phyloP scores from a whole-genome alignment of 37 sponge, comb jelly and placozoan genomes.

The Geodia barretti region DNA sequence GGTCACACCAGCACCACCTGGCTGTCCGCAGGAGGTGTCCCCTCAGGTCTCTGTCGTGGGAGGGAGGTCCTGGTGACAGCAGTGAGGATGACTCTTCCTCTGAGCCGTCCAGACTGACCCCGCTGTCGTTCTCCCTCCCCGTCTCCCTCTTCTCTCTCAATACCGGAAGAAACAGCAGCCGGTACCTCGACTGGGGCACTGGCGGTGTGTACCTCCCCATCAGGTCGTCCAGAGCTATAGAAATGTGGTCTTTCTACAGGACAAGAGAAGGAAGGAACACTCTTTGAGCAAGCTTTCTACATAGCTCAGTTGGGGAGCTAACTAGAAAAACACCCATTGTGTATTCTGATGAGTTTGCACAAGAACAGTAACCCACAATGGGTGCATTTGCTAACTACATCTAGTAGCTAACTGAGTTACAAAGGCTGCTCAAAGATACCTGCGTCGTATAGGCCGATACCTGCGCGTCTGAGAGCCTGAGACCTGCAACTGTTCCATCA shows the following conservation, averaged over 20 bases:
- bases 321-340: not conserved
- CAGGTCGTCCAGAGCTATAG: slow-evolving; percentile 27
- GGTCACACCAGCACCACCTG: slow-evolving; percentile 65
- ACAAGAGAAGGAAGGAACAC: no score
- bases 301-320: not conserved
- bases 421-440: no score
- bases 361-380: no score
- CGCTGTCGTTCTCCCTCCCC: not conserved
- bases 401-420: no score
- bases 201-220: slow-evolving; percentile 58
- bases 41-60: no score
- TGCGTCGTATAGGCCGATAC: not conserved
- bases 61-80: no score
- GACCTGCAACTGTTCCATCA: slow-evolving; percentile 53
- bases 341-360: no score
- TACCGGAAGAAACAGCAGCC: slow-evolving; percentile 5
- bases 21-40: slow-evolving; percentile 28
- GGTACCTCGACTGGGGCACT: slow-evolving; percentile 37
- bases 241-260: slow-evolving; percentile 54
- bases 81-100: no score
- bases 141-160: not conserved
- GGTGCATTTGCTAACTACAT: no score
- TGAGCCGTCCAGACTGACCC: no score
- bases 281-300: no score
- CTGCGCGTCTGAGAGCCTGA: slow-evolving; percentile 29